Base-by-base conservation (phyloP, 2,888 invertebrate species). In the Biston betularia region DNA sequence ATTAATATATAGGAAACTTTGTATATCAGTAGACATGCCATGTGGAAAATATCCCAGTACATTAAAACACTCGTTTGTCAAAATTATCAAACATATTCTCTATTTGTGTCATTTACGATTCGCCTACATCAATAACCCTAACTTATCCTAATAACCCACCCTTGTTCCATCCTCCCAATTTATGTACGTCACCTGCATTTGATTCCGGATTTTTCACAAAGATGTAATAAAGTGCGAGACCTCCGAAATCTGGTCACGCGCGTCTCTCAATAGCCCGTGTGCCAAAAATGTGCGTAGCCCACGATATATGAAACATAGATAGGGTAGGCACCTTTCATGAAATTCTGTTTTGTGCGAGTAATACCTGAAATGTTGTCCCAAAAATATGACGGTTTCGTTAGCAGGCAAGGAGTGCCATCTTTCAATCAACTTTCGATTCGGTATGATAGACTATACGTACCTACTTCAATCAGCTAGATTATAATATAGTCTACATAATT, bases 201-300 rank as follows among this genome's bases (percentile, higher is more conserved):
- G 66, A 68, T 68, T 63, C 63, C 50, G 63, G 54, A 65, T 63
- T 58, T 64, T 67, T 73, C 71, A 66, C 66, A 70, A 68, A 71
- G 69, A 72, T 77, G 76, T 79, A 78, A 82, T 82, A 80, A 75
- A 75, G 79, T 72, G 68, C 55, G 57, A 57, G 65, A 68, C 73
- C 73, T 79, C 64, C 56, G 72, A 74, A 85, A 79, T 76, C 82
- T 76, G 76, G 83, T 84, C 85, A 84, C 84, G 84, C 73, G 65
- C 75, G 70, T 69, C 55, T 65, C 75, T 74, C 75, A 70, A 78
- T 78, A 75, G 78, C 78, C 69, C 73, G 68, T 59, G 63, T 68
- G 73, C 71, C 71, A 77, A 78, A 81, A 80, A 83, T 79, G 77
- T 80, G 77, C 73, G 75, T 79, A 78, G 69, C 69, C 62, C 62